A percentile compares a stretch with the other conserved stretches of the same genome.
Evolutionary conservation across 1,140 invertebrate genomes (phyloP).

Genomic region (Latrodectus geometricus): DNA sequence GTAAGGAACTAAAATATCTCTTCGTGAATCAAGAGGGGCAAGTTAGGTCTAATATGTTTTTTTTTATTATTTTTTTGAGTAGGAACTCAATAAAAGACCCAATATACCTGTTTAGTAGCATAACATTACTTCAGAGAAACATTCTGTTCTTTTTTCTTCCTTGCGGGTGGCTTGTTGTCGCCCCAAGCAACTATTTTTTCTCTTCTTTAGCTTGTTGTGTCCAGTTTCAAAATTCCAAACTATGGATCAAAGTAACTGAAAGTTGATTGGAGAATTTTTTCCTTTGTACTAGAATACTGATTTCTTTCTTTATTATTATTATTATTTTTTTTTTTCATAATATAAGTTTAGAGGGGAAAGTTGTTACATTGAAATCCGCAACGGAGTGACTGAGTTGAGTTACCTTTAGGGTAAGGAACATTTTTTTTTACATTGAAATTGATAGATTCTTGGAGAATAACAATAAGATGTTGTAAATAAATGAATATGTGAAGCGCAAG

Average conservation of each 20-base stretch:
- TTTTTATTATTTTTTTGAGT: too few species aligned
- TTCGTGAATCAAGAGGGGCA: not conserved
- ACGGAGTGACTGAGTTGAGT: not conserved
- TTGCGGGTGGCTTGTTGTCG: slow-evolving; percentile 6
- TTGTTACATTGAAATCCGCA: not conserved
- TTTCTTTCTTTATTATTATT: not conserved
- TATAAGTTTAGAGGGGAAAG: slow-evolving; percentile 12
- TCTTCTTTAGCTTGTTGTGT: slow-evolving; percentile 10
- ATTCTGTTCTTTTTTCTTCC: not conserved
- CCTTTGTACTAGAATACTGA: not conserved
- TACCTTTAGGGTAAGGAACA: not conserved
- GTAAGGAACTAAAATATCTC: slow-evolving; percentile 9
- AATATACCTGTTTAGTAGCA: slow-evolving; percentile 2
- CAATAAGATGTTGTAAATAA: too few species aligned
- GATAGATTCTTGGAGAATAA: not conserved
- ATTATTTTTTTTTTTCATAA: not conserved
- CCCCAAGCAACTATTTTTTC: slow-evolving; percentile 12
- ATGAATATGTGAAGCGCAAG: too few species aligned
- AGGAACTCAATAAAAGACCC: slow-evolving; percentile 31
- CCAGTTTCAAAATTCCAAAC: slow-evolving; percentile 44
- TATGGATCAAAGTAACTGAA: slow-evolving; percentile 14
- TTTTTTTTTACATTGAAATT: not conserved
- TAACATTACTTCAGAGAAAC: slow-evolving; percentile 17
- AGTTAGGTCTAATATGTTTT: slow-evolving; percentile 4
- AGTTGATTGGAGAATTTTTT: slow-evolving; percentile 25